Evolutionary conservation across 1,140 invertebrate genomes (phyloP).

Genomic region (Panagrolaimus sp.): DNA sequence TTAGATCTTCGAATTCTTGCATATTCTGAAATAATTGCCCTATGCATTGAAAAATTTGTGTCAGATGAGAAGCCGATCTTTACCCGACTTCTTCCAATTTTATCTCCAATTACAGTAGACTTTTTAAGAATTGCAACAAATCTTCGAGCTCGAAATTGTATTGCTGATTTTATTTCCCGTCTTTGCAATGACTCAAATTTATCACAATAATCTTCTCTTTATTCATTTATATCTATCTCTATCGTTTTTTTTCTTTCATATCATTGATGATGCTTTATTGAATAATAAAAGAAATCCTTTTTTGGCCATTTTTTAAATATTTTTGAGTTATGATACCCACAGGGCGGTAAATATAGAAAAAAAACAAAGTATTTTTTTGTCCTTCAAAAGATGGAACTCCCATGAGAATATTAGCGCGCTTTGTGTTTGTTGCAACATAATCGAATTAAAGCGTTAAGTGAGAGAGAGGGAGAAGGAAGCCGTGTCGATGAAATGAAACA

Average conservation of each 20-base stretch:
- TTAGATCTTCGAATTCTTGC: constrained; percentile 1
- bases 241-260: too few species aligned
- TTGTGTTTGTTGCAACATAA: neutral
- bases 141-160: constrained; percentile 1
- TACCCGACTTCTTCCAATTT: neutral
- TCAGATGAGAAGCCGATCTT: neutral
- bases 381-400: neutral
- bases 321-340: too few species aligned
- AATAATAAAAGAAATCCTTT: too few species aligned
- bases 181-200: neutral
- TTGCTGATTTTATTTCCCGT: neutral
- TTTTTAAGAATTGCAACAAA: neutral
- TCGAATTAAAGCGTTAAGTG: constrained; percentile 7
- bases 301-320: too few species aligned
- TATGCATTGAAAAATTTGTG: neutral
- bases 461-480: too few species aligned
- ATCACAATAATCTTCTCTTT: too few species aligned
- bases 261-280: too few species aligned
- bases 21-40: neutral
- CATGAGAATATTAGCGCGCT: neutral
- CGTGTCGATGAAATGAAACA: neutral
- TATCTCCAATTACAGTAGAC: neutral
- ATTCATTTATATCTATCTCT: too few species aligned
- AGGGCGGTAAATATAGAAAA: neutral
- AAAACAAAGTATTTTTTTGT: too few species aligned